These are phyloP conservation scores for Subacronicta megacephala DNA, from an alignment of 2,888 invertebrate species.

Conservation along the genomic window DNA sequence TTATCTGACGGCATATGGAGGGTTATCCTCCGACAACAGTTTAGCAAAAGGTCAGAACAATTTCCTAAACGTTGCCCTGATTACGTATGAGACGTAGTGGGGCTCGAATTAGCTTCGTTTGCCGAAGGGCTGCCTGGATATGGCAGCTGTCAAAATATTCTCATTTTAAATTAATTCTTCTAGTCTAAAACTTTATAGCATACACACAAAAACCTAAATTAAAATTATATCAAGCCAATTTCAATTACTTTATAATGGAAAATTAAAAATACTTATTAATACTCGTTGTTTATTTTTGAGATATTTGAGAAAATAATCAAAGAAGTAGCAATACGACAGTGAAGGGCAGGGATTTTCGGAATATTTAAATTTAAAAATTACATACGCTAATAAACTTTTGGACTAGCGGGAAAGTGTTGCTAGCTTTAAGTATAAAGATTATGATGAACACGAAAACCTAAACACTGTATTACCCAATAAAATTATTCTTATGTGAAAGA, in stretches of 20 bases:
- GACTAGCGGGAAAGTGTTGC: background rate
- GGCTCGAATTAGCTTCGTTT: constrained; percentile 83
- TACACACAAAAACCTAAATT: background rate
- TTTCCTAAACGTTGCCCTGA: constrained; percentile 65
- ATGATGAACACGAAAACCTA: constrained; percentile 10
- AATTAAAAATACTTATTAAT: too few relatives aligned
- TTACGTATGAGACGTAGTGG: constrained; percentile 66
- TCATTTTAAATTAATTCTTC: constrained; percentile 67
- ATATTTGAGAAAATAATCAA: too few relatives aligned
- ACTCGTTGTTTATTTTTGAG: too few relatives aligned
- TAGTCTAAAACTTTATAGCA: constrained; percentile 14
- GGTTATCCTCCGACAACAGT: constrained; percentile 14
- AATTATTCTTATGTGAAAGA: constrained; percentile 50
- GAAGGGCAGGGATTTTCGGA: too few relatives aligned
- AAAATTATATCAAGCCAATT: background rate
- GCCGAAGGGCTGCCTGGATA: constrained; percentile 80
- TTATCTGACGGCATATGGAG: constrained; percentile 6
- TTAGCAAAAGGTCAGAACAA: constrained; percentile 44
- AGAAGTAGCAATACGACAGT: too few relatives aligned
- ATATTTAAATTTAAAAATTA: too few relatives aligned
- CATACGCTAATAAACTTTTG: too few relatives aligned
- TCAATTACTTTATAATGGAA: background rate
- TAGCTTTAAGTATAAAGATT: background rate
- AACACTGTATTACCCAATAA: constrained; percentile 28
- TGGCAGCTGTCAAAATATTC: constrained; percentile 87